phyloP scores from a whole-genome alignment of 2,888 invertebrate species.

The Drosophila suboccidentalis region DNA sequence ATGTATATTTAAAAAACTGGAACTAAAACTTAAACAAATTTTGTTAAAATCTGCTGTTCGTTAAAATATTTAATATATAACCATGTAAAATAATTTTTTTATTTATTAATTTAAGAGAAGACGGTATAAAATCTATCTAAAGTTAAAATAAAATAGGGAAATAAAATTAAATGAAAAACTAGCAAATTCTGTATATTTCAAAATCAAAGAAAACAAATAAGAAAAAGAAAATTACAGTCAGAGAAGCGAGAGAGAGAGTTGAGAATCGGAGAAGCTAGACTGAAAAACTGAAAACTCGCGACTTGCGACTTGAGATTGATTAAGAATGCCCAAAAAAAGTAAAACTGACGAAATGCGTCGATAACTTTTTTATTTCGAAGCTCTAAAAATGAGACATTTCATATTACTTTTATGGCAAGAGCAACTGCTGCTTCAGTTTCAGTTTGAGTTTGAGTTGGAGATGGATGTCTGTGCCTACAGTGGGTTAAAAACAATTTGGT shows the following conservation, averaged over 20 bases:
- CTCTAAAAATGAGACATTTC: slow-evolving; percentile 82
- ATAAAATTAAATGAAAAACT: no score
- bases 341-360: slow-evolving; percentile 70
- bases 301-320: slow-evolving; percentile 5
- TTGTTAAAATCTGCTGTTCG: no score
- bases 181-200: no score
- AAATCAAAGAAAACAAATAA: no score
- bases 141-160: no score
- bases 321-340: slow-evolving; percentile 38
- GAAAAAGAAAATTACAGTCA: no score
- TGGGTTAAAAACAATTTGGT: slow-evolving; percentile 79
- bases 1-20: no score
- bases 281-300: background rate
- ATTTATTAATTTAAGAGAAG: no score
- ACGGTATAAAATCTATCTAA: no score
- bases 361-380: slow-evolving; percentile 82
- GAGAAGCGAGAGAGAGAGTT: background rate
- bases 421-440: slow-evolving; percentile 66
- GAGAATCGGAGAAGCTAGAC: slow-evolving; percentile 9
- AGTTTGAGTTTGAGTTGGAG: background rate
- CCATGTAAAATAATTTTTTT: no score
- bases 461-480: slow-evolving; percentile 32
- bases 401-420: slow-evolving; percentile 79
- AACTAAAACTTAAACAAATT: no score
- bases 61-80: no score